phyloP scores from a whole-genome alignment of 1,140 invertebrate genomes.

The Homalodisca vitripennis region DNA sequence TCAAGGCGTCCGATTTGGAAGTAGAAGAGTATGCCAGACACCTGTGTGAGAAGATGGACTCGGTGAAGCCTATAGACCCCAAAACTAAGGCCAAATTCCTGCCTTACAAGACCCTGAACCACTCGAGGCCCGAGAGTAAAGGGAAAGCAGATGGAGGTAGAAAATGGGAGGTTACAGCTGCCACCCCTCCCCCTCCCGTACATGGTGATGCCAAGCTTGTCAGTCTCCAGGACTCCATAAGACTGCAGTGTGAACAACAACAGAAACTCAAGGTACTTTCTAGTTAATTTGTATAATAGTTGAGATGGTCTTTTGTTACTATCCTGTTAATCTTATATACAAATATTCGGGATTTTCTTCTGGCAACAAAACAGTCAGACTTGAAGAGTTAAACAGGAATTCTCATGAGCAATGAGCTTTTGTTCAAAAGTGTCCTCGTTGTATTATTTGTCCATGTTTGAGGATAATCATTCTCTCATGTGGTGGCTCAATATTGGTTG shows the following conservation, averaged over 20 bases:
- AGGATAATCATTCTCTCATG: no score
- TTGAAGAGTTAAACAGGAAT: no score
- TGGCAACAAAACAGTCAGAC: no score
- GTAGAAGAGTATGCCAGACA: slow-evolving; percentile 53
- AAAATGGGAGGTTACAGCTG: slow-evolving; percentile 67
- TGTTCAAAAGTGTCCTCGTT: no score
- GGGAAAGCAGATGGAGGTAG: slow-evolving; percentile 51
- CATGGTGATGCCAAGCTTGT: slow-evolving; percentile 56
- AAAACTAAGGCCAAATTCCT: slow-evolving; percentile 52
- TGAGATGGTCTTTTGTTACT: no score
- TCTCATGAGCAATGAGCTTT: no score
- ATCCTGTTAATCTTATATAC: no score
- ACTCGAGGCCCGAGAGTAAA: slow-evolving; percentile 57
- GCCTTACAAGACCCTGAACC: slow-evolving; percentile 63
- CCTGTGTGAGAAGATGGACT: slow-evolving; percentile 58
- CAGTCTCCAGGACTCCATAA: slow-evolving; percentile 57
- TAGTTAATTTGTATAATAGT: no score
- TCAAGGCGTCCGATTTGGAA: slow-evolving; percentile 60
- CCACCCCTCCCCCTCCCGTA: slow-evolving; percentile 57
- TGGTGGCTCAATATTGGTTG: no score
- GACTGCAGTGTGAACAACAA: slow-evolving; percentile 53
- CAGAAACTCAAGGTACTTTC: slow-evolving; percentile 49
- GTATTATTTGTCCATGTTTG: no score
- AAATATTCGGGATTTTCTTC: no score
- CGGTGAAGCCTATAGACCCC: slow-evolving; percentile 44